Conservation (phyloP, 2,113 vertebrate genomes). For the Austrofundulus limnaeus region DNA sequence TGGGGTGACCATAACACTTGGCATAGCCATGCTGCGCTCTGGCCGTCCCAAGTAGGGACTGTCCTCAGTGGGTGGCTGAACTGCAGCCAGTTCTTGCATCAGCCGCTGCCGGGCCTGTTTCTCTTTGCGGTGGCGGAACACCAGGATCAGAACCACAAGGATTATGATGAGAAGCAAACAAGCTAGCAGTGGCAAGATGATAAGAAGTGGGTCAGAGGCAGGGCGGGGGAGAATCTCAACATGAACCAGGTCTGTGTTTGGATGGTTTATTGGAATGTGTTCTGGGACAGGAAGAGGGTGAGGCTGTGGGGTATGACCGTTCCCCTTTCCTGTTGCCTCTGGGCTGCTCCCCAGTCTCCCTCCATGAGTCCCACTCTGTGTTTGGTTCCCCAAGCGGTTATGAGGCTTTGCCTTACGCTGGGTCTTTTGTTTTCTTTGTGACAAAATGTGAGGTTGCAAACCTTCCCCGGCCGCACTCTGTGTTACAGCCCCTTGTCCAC, state of each 20-base stretch:
- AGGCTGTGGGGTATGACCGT: constrained; percentile 6
- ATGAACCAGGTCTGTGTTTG: constrained; percentile 41
- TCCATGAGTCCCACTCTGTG: constrained; percentile 36
- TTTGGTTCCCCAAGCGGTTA: constrained; percentile 66
- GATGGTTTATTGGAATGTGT: constrained; percentile 23
- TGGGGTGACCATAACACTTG: constrained; percentile 84
- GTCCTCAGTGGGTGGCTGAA: constrained; percentile 33
- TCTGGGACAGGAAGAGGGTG: constrained; percentile 36
- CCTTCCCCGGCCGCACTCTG: neutral
- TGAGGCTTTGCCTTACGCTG: constrained; percentile 56
- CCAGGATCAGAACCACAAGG: constrained; percentile 74
- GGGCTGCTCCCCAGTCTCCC: constrained; percentile 13
- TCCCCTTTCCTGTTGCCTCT: constrained; percentile 26
- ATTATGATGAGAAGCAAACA: constrained; percentile 79
- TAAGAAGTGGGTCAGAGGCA: constrained; percentile 72
- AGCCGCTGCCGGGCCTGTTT: constrained; percentile 71
- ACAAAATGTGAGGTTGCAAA: constrained; percentile 53
- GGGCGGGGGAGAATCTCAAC: constrained; percentile 67
- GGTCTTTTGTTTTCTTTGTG: constrained; percentile 59
- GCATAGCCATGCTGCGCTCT: constrained; percentile 78
- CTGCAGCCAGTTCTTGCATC: constrained; percentile 65
- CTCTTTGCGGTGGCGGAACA: constrained; percentile 80
- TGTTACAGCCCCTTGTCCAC: constrained; percentile 5
- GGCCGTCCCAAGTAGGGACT: constrained; percentile 53
- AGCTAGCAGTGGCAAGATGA: constrained; percentile 78